These are phyloP conservation scores for Hafferia zeledoni DNA, from an alignment of 2,797 vertebrate genomes.

Conservation along the genomic window DNA sequence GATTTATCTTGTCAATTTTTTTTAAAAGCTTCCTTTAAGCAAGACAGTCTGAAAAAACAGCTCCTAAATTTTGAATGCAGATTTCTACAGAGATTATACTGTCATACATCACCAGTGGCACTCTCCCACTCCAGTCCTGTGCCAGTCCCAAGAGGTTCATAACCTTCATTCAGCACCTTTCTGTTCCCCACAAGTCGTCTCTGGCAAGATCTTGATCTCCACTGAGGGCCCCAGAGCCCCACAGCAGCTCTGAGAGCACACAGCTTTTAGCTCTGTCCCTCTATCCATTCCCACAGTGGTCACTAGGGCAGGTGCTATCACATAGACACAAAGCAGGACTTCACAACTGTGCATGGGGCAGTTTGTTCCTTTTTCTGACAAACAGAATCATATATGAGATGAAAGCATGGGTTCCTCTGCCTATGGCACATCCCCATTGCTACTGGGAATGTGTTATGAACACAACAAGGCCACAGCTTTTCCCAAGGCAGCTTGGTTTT, in stretches of 20 bases:
- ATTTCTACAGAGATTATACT: background rate
- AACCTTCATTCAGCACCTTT: background rate
- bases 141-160: background rate
- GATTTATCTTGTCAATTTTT: background rate
- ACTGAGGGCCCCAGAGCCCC: background rate
- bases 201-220: background rate
- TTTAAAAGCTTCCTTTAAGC: background rate
- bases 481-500: background rate
- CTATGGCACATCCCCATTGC: background rate
- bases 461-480: background rate
- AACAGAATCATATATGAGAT: background rate
- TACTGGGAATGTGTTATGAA: background rate
- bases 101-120: background rate
- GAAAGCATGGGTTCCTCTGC: background rate
- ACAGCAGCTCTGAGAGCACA: background rate
- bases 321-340: background rate
- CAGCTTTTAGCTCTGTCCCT: background rate
- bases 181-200: background rate
- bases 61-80: background rate
- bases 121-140: background rate
- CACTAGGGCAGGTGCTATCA: background rate
- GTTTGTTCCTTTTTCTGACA: background rate
- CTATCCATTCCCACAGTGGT: background rate
- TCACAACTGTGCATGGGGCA: background rate
- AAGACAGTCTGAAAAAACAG: background rate